Base-by-base conservation (phyloP, 1,140 invertebrate genomes). In the Musca vetustissima region DNA sequence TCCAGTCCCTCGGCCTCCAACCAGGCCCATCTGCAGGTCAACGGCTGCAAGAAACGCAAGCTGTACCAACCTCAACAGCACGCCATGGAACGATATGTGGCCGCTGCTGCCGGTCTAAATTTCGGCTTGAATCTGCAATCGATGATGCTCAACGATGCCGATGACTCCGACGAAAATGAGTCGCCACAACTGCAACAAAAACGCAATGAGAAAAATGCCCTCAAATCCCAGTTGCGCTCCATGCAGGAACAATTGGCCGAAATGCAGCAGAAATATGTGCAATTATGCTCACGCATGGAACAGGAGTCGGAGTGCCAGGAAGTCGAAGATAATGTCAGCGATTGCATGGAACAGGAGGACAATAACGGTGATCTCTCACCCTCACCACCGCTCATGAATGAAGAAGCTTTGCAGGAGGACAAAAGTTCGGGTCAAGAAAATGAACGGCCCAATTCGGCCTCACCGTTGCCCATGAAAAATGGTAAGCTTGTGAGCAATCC, bases 31-130 rank as follows among this genome's bases (percentile, higher is more conserved):
- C 84, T 87, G 6, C 87, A 89, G 81, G 92, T 94, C 67, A 96
- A 94, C 83, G 95, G 93, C 50, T 97, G 93, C 85, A 97, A 97
- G 82, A 98, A 98, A 85, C 88, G 96, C 21, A 98, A 98, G 83
- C 86, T 98, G n/a, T 97, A 97, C 80, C 94, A 97, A 75, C 96
- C 96, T 1, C 94, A 97, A 79, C 95, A 97, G 76, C 94, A 97
- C 79, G 89, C 89, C 69, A 88, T 88, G 22, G 89, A 91, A 71
- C 83, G 91, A 21, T 92, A 92, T 77, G 86, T 86, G 74, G 81
- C 86, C 73, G 81, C 86, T 71, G 83, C 85, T 71, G 75, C 87
- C 70, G 79, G 86, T 68, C 71, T 84, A 6, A 83, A 84, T 28
- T 79, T 85, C n/a, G 81, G 81, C 6, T 72, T 85, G 2, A 83